phyloP scores from a whole-genome alignment of 2,888 invertebrate species.

The Meteorus cinctellus region DNA sequence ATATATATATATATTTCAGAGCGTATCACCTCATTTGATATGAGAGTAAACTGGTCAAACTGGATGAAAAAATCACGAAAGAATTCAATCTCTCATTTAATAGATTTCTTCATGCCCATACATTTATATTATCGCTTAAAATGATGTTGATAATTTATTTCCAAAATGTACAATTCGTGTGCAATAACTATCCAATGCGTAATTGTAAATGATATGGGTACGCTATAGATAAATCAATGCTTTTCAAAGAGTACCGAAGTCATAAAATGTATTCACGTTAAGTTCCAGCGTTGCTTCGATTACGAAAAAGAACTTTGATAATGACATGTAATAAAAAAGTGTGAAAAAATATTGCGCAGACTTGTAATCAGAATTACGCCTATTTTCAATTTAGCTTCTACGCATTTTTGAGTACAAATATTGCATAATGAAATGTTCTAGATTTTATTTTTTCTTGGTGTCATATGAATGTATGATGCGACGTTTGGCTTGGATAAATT shows the following conservation, averaged over 20 bases:
- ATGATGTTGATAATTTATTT: background rate
- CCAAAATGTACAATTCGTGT: background rate
- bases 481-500: background rate
- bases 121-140: background rate
- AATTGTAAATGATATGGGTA: background rate
- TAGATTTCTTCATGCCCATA: too few species aligned
- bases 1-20: background rate
- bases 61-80: too few species aligned
- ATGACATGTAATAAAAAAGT: background rate
- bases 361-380: background rate
- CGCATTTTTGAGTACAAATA: background rate
- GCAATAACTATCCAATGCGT: background rate
- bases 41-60: too few species aligned
- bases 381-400: background rate
- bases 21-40: too few species aligned
- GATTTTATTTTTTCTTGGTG: background rate
- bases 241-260: background rate
- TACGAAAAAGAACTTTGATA: background rate
- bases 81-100: too few species aligned
- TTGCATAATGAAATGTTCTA: background rate
- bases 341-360: background rate
- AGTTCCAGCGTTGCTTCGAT: background rate
- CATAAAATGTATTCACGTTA: background rate
- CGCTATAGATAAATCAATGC: too few species aligned
- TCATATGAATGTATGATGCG: background rate